These are phyloP conservation scores for Tetranychus piercei DNA, from an alignment of 2,888 invertebrate species.

Conservation along the genomic window DNA sequence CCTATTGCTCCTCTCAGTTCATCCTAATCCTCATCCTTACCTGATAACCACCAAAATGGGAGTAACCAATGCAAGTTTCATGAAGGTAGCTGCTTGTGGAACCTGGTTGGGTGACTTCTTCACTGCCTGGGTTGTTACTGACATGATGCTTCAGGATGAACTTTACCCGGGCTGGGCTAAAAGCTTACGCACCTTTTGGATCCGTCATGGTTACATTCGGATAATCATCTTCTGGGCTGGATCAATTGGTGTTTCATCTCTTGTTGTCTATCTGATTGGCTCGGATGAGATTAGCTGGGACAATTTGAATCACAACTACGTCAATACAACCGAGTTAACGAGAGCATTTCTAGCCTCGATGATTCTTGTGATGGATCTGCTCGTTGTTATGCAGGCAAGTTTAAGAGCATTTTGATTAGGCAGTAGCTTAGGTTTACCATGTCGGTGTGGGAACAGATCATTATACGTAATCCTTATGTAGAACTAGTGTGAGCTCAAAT, in stretches of 20 bases:
- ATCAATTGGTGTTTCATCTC: constrained; percentile 32
- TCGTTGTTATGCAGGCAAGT: constrained; percentile 38
- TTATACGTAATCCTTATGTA: too few relatives aligned
- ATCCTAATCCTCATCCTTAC: constrained; percentile 31
- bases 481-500: too few relatives aligned
- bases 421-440: too few relatives aligned
- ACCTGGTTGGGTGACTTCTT: constrained; percentile 40
- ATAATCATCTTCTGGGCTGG: constrained; percentile 38
- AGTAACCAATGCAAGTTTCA: constrained; percentile 35
- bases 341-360: constrained; percentile 38
- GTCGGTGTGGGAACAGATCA: too few relatives aligned
- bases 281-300: constrained; percentile 39
- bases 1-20: constrained; percentile 33
- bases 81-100: constrained; percentile 39
- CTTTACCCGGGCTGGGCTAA: constrained; percentile 37
- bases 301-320: constrained; percentile 35
- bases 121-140: constrained; percentile 39
- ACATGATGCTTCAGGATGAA: constrained; percentile 40
- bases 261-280: constrained; percentile 37
- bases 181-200: constrained; percentile 32
- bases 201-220: constrained; percentile 34
- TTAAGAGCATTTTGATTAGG: not conserved
- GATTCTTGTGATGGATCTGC: constrained; percentile 38
- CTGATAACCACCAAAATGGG: constrained; percentile 36
- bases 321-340: constrained; percentile 37